These are phyloP conservation scores for Aphidius colemani DNA, from an alignment of 2,888 invertebrate species.

Conservation along the genomic window DNA sequence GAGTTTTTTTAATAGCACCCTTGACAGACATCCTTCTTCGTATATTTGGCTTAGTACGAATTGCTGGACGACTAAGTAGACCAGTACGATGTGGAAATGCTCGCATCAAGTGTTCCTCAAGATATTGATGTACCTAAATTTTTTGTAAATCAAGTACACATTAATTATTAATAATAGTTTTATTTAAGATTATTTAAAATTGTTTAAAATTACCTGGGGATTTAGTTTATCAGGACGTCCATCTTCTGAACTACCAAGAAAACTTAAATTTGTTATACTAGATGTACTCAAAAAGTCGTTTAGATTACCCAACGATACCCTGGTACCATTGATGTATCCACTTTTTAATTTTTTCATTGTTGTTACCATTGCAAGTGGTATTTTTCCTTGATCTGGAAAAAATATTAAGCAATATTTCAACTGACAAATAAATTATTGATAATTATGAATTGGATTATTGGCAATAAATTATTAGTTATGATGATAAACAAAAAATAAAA, in stretches of 20 bases:
- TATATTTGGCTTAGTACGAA: conserved; percentile 61
- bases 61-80: conserved; percentile 66
- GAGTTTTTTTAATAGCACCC: conserved; percentile 91
- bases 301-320: conserved; percentile 93
- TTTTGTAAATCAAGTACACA: not conserved
- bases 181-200: not conserved
- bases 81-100: conserved; percentile 76
- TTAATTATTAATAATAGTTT: not conserved
- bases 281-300: conserved; percentile 96
- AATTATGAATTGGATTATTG: not conserved
- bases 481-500: not conserved
- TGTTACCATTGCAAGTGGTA: conserved; percentile 92
- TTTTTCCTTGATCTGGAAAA: conserved; percentile 80
- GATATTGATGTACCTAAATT: conserved; percentile 80
- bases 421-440: not conserved
- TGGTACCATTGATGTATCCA: conserved; percentile 98
- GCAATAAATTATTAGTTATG: too few species aligned
- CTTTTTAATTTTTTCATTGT: conserved; percentile 98
- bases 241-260: conserved; percentile 90
- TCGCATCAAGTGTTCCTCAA: conserved; percentile 84
- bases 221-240: conserved; percentile 78
- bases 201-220: conserved; percentile 50
- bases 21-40: conserved; percentile 83
- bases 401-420: too few species aligned
- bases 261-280: conserved; percentile 95